Evolutionary conservation across 1,140 invertebrate species (phyloP).

Genomic region (Formica selysi): DNA sequence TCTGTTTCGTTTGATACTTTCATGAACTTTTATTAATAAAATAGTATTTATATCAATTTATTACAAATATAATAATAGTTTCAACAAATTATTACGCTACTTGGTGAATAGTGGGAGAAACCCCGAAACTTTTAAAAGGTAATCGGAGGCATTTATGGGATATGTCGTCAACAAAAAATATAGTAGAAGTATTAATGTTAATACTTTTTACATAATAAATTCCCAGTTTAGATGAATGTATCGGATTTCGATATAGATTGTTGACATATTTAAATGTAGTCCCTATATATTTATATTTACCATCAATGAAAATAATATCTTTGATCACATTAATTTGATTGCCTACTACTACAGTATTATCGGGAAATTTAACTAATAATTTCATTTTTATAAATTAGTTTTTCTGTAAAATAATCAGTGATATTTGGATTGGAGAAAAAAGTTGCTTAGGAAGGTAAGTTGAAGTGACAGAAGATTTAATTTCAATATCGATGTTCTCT

Average conservation of each 20-base stretch:
- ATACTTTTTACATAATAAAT: conserved; percentile 11
- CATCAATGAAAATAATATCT: conserved; percentile 10
- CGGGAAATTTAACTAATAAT: background rate
- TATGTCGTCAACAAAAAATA: no score
- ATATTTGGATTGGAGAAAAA: conserved; percentile 9
- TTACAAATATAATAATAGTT: no score
- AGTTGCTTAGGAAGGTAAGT: background rate
- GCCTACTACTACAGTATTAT: background rate
- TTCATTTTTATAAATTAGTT: background rate
- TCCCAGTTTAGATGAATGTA: background rate
- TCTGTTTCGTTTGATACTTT: no score
- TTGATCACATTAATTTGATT: conserved; percentile 17
- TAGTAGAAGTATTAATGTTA: no score
- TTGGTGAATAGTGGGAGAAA: no score
- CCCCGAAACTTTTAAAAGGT: no score
- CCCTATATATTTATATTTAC: conserved; percentile 10
- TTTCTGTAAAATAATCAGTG: background rate
- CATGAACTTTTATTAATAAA: no score
- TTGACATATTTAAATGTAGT: background rate
- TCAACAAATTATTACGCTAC: no score
- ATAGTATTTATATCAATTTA: no score
- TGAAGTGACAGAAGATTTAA: conserved; percentile 3
- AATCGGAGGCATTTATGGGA: no score
- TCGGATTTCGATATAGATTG: background rate
- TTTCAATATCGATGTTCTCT: background rate